Base-by-base conservation (phyloP, 2,797 vertebrate genomes). In the Orientallactaga sibirica region DNA sequence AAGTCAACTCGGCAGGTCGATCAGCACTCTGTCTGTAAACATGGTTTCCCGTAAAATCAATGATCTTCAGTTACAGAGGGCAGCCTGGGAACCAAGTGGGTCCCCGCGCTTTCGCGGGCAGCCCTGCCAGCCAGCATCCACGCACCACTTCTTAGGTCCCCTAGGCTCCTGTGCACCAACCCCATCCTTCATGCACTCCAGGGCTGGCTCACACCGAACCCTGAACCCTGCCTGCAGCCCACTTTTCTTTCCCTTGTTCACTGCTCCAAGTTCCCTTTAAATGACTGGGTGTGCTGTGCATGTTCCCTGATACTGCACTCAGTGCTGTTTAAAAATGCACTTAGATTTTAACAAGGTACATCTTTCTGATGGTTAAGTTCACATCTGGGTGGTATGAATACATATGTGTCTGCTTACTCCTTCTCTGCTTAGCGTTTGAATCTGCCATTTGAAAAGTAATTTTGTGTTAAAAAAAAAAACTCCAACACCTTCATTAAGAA, bases 21-120 rank as follows among this genome's bases (percentile, higher is more conserved):
- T 99, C 97, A 98, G 99, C 98, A 99, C 99, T 99, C 99, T 99
- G 99, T 99, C 99, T 99, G 99, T 99, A 99, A 99, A 99, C 99
- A 99, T 97, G 98, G 99, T 99, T 99, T 99, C 99, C 99, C 99
- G 99, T 99, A 99, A 99, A 99, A 99, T 99, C 99, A 99, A 99
- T 99, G 99, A 99, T 99, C 99, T 99, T 99, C 99, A 99, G 99
- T 99, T 98, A 99, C 97, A 99, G 98, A 98, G 97, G 97, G 97
- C 96, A 95, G 97, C 93, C 96, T 80, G 97, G 96, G 98, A 52
- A 79, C 96, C 92, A 3, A 83, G 91, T 88, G 70, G 91, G 96
- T 97, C 97, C 78, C 93, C 0, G 1, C 0, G 18, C 96, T 88
- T 96, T 90, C 73, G 61, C 29, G 8, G 61, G 37, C 87, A 76